Percentiles rank a stretch among this genome's conserved stretches.
Conservation (phyloP, 2,113 vertebrate genomes). For the Catharus bicknelli region DNA sequence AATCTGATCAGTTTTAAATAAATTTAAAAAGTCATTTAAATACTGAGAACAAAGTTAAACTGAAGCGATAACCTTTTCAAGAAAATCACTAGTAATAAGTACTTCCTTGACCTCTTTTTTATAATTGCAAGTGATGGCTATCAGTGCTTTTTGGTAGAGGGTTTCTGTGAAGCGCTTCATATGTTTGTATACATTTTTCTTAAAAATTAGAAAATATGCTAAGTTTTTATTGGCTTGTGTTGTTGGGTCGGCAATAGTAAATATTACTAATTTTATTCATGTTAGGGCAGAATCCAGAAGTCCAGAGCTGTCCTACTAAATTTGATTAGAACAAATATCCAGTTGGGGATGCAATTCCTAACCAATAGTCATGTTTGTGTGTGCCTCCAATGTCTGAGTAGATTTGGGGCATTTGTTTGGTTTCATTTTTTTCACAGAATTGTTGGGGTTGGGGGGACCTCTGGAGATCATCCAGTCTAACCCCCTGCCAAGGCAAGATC, state of each 20-base stretch:
- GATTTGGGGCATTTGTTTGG: rapidly evolving
- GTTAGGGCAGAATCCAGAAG: not conserved
- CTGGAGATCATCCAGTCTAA: not conserved
- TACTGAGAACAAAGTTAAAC: constrained; percentile 5
- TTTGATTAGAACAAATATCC: not conserved
- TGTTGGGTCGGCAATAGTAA: not conserved
- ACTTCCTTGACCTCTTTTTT: constrained; percentile 1
- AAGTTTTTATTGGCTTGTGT: not conserved
- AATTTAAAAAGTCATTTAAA: not conserved
- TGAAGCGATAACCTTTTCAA: constrained; percentile 6
- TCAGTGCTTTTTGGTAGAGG: not conserved
- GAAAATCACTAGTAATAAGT: not conserved
- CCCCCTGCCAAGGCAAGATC: not conserved
- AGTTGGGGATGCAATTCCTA: not conserved
- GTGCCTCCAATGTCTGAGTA: not conserved
- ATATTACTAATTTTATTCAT: not conserved
- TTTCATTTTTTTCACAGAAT: not conserved
- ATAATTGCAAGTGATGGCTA: not conserved
- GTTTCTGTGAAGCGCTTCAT: not conserved
- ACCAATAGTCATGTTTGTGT: not conserved
- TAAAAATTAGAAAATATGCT: not conserved
- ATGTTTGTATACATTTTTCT: not conserved
- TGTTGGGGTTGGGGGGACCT: not conserved
- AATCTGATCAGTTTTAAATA: constrained; percentile 25
- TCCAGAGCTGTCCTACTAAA: not conserved